Conservation (phyloP, 2,113 vertebrate genomes). For the Zingel zingel region DNA sequence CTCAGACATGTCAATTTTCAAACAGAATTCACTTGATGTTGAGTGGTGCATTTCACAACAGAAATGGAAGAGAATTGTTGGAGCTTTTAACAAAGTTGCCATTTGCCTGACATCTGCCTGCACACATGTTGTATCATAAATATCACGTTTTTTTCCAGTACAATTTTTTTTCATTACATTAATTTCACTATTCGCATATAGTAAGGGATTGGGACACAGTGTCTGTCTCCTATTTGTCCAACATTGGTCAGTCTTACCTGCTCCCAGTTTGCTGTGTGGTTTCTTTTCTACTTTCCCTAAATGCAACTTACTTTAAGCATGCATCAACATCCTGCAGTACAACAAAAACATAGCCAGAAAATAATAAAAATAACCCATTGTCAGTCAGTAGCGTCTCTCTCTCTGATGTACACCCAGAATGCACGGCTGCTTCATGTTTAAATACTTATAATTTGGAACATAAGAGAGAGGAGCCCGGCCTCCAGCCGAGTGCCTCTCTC, state of each 20-base stretch:
- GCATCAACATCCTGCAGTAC: slow-evolving; percentile 91
- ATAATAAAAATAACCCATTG: slow-evolving; percentile 82
- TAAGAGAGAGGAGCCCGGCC: slow-evolving; percentile 81
- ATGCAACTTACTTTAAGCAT: slow-evolving; percentile 99
- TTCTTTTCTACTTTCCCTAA: slow-evolving; percentile 96
- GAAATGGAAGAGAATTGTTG: not conserved
- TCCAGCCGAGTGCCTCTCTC: slow-evolving; percentile 71
- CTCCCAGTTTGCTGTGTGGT: slow-evolving; percentile 89
- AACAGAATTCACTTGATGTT: not conserved
- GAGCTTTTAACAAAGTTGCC: slow-evolving; percentile 7
- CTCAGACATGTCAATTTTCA: not conserved
- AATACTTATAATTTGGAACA: slow-evolving; percentile 86
- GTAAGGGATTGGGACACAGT: slow-evolving; percentile 72
- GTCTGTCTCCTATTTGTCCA: slow-evolving; percentile 66
- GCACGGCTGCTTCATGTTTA: slow-evolving; percentile 89
- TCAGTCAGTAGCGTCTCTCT: slow-evolving; percentile 88
- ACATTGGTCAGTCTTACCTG: slow-evolving; percentile 76
- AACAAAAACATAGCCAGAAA: slow-evolving; percentile 68
- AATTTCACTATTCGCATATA: not conserved
- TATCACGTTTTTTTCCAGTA: slow-evolving; percentile 14
- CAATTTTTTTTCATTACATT: not conserved
- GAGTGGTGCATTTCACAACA: not conserved
- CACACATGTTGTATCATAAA: slow-evolving; percentile 22
- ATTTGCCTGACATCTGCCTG: slow-evolving; percentile 30
- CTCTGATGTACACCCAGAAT: slow-evolving; percentile 95